phyloP scores from a whole-genome alignment of 2,113 vertebrate genomes.

The Brachyistius frenatus region DNA sequence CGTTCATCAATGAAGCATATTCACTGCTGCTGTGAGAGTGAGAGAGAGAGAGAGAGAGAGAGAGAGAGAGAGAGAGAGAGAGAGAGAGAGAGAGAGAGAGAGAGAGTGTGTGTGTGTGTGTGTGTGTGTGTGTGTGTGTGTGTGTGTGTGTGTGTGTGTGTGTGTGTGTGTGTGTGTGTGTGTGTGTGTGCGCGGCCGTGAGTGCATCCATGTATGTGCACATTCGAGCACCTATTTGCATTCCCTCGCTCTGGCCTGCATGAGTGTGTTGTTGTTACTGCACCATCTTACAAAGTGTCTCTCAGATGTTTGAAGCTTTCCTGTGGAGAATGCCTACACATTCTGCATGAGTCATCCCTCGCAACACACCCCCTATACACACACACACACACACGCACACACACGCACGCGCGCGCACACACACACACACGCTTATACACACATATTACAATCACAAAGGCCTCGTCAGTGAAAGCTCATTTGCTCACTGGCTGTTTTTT shows the following conservation, averaged over 20 bases:
- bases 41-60: too few species aligned
- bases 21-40: slow-evolving; percentile 21
- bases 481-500: slow-evolving; percentile 7
- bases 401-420: slow-evolving; percentile 8
- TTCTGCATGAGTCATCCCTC: slow-evolving; percentile 70
- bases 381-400: slow-evolving; percentile 21
- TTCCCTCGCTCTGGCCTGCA: slow-evolving; percentile 12
- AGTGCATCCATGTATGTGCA: slow-evolving; percentile 28
- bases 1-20: slow-evolving; percentile 46
- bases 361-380: slow-evolving; percentile 19
- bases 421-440: background rate
- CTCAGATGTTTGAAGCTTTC: slow-evolving; percentile 62
- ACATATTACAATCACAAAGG: slow-evolving; percentile 18
- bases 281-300: slow-evolving; percentile 50
- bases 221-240: slow-evolving; percentile 20
- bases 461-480: slow-evolving; percentile 27
- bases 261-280: slow-evolving; percentile 19
- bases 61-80: too few species aligned
- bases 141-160: too few species aligned
- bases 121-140: too few species aligned
- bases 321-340: slow-evolving; percentile 57
- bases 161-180: too few species aligned
- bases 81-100: too few species aligned
- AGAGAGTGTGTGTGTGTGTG: too few species aligned
- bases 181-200: background rate